Conservation (phyloP, 2,113 vertebrate genomes). For the Saccopteryx bilineata region DNA sequence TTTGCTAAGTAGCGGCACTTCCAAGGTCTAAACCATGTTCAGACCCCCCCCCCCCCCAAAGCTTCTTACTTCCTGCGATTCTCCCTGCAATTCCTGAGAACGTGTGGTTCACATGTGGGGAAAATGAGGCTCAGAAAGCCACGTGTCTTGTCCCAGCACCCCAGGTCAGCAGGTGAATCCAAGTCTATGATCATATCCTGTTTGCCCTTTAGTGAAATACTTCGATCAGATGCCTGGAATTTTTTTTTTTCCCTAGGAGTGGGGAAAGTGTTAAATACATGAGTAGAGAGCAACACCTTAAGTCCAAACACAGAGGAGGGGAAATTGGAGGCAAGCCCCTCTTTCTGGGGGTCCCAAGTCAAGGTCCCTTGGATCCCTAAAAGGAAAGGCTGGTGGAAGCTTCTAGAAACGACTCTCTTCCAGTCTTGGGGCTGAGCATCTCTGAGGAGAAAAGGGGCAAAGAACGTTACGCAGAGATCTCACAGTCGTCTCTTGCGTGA, state of each 20-base stretch:
- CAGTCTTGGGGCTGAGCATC: neutral
- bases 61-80: rapidly evolving
- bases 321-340: too few species aligned
- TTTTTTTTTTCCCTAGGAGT: neutral
- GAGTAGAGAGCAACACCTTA: too few species aligned
- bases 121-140: neutral
- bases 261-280: rapidly evolving
- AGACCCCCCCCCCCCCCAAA: rapidly evolving
- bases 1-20: neutral
- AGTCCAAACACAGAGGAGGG: too few species aligned
- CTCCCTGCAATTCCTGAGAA: neutral
- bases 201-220: neutral
- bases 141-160: rapidly evolving
- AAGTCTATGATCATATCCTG: too few species aligned
- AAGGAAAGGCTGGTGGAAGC: neutral
- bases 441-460: neutral
- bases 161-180: rapidly evolving
- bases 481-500: rapidly evolving
- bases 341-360: neutral
- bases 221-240: rapidly evolving
- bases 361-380: neutral
- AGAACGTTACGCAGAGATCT: neutral
- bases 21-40: rapidly evolving
- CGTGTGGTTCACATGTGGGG: neutral
- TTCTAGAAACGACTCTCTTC: neutral